These are phyloP conservation scores for Diabrotica virgifera DNA, from an alignment of 1,140 invertebrate genomes.

Conservation along the genomic window DNA sequence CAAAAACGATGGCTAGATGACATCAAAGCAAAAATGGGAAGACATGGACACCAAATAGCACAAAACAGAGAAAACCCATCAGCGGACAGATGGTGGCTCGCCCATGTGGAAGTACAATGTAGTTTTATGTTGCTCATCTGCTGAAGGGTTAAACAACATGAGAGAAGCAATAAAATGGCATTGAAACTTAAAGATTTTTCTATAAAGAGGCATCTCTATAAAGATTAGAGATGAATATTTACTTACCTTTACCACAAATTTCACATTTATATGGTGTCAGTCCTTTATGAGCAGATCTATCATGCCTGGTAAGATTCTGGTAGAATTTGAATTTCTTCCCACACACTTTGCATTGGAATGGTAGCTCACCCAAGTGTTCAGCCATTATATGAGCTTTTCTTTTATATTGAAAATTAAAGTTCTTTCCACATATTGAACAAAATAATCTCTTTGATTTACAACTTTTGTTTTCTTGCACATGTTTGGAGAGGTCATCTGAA, in stretches of 20 bases:
- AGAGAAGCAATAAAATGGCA: no score
- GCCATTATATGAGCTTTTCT: constrained; percentile 5
- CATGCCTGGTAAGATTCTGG: constrained; percentile 7
- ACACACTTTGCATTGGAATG: constrained; percentile 6
- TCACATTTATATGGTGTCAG: constrained; percentile 30
- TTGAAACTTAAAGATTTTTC: no score
- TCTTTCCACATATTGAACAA: not conserved
- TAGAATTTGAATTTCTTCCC: constrained; percentile 12
- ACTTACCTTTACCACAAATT: constrained; percentile 27
- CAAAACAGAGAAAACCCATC: no score
- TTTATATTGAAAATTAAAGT: constrained; percentile 1
- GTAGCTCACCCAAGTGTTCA: not conserved
- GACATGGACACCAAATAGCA: no score
- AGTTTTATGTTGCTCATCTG: no score
- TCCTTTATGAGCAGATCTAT: constrained; percentile 13
- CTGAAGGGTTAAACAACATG: no score
- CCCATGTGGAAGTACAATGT: no score
- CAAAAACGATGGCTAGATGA: no score
- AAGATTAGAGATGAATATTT: no score
- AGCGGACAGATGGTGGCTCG: no score
- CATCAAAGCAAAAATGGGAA: no score
- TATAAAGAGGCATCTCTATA: no score
- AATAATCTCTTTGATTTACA: constrained; percentile 18
- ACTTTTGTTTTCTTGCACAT: constrained; percentile 26
- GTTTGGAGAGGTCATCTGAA: constrained; percentile 24